Evolutionary conservation across 2,113 vertebrate species (phyloP), one percentile per base, ranked within the genome.

Genomic region (Hiodon alosoides): DNA sequence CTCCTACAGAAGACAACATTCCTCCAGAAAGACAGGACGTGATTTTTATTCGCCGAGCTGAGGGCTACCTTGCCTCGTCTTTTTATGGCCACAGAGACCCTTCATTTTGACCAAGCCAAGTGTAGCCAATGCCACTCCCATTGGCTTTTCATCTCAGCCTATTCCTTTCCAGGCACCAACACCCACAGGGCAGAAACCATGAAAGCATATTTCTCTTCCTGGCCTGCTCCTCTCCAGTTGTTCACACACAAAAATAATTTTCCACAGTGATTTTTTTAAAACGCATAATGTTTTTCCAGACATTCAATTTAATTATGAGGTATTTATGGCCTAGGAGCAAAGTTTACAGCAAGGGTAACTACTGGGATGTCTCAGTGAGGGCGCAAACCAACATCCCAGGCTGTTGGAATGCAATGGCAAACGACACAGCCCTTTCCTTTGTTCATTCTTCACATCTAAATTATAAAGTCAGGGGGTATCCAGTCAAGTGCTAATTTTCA

Each of bases 231-330:
- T 53, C 14, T 53, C 50, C 14, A 48, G 13, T n/a, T n/a, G 7
- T 16, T 48, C 9, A 31, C 71, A 62, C 60, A 64, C 6, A 16
- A 48, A 64, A 73, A 59, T 48, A 73, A 16, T 53, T 71, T 53
- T 53, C 71, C 48, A 61, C 59, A 64, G n/a, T 5, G 10, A 54
- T 64, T 50, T 11, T 61, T 17, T 16, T 53, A 69, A 69, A 64
- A n/a, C 61, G 7, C 61, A 46, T 31, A 64, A n/a, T 31, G 31
- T 31, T 31, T 64, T 17, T 31, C 74, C 69, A 68, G 71, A 72
- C 79, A 76, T 87, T 84, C 82, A 79, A 82, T 10, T 67, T 16
- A 62, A 62, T 16, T 14, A 16, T 62, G 77, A 80, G 78, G 60
- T 73, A 80, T 83, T 84, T 77, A 78, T 6, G 55, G 68, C 69